Percentiles rank a stretch among this genome's conserved stretches.
Evolutionary conservation across 2,888 invertebrate genomes (phyloP).

Genomic region (Gymnosoma rotundatum): DNA sequence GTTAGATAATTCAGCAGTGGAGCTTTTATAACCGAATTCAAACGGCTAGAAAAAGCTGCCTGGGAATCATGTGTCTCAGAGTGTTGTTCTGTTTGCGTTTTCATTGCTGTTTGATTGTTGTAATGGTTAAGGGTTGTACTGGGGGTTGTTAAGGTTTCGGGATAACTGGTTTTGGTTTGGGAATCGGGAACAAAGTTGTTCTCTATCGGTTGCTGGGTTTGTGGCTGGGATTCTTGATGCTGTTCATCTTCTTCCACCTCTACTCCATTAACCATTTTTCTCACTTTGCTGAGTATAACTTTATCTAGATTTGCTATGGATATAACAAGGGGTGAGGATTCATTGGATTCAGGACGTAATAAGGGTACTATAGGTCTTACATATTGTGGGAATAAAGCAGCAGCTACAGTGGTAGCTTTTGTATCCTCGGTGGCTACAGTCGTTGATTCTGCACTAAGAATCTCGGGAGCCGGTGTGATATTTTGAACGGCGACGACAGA

Average conservation of each 20-base stretch:
- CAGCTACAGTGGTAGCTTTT: conserved; percentile 71
- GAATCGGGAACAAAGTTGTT: conserved; percentile 43
- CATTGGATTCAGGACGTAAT: conserved; percentile 81
- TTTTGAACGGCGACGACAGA: conserved; percentile 31
- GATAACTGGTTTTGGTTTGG: conserved; percentile 35
- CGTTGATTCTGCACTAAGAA: conserved; percentile 27
- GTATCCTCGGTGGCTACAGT: conserved; percentile 36
- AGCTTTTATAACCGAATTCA: conserved; percentile 77
- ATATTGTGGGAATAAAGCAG: conserved; percentile 75
- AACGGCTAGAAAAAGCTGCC: conserved; percentile 77
- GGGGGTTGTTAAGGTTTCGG: conserved; percentile 39
- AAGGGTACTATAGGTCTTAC: conserved; percentile 81
- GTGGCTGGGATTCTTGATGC: conserved; percentile 40
- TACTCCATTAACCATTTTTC: conserved; percentile 71
- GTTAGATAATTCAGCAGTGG: conserved; percentile 66
- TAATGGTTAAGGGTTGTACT: conserved; percentile 20
- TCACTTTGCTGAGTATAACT: conserved; percentile 82
- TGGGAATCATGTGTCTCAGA: conserved; percentile 53
- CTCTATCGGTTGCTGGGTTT: conserved; percentile 33
- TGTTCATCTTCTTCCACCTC: conserved; percentile 53
- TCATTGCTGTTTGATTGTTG: conserved; percentile 24
- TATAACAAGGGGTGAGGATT: conserved; percentile 82
- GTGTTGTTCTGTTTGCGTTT: conserved; percentile 31
- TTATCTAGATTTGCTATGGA: conserved; percentile 82
- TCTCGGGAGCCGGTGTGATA: conserved; percentile 32